Conservation (phyloP, 2,888 invertebrate genomes). For the Eupsilia transversa region DNA sequence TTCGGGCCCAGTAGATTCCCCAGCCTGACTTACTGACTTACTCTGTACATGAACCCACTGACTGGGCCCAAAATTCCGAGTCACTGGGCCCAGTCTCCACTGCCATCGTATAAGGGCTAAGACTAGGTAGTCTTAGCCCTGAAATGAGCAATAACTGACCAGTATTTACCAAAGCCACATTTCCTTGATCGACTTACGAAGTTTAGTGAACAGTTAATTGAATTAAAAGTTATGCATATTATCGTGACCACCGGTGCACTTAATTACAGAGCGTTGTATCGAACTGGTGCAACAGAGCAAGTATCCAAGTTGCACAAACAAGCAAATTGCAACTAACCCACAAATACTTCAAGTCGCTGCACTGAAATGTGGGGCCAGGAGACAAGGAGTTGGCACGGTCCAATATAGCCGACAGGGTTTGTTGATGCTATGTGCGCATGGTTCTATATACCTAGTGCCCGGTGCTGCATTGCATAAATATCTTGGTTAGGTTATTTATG, state of each 20-base stretch:
- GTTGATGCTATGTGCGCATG: background rate
- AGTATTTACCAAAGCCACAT: background rate
- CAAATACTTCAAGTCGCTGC: conserved; percentile 45
- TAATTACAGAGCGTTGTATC: conserved; percentile 53
- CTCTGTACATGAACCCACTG: too few species aligned
- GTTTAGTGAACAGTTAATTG: conserved; percentile 27
- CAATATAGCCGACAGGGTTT: background rate
- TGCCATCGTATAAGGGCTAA: too few species aligned
- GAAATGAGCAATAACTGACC: too few species aligned
- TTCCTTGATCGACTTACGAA: background rate
- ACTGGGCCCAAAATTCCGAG: too few species aligned
- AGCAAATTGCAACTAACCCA: conserved; percentile 51
- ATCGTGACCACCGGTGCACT: conserved; percentile 33
- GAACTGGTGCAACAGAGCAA: conserved; percentile 36
- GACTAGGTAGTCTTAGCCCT: too few species aligned
- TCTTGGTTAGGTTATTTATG: too few species aligned
- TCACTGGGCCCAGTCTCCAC: too few species aligned
- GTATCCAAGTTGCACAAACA: conserved; percentile 40
- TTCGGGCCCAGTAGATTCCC: too few species aligned
- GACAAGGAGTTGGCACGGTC: background rate
- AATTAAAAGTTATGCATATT: conserved; percentile 51
- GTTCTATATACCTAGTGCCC: too few species aligned
- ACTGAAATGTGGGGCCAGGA: conserved; percentile 31
- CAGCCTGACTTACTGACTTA: too few species aligned
- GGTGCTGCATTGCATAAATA: background rate